Percentiles rank a stretch among this genome's conserved stretches.
Conservation (phyloP, 1,140 invertebrate species). For the Drosophila elegans region DNA sequence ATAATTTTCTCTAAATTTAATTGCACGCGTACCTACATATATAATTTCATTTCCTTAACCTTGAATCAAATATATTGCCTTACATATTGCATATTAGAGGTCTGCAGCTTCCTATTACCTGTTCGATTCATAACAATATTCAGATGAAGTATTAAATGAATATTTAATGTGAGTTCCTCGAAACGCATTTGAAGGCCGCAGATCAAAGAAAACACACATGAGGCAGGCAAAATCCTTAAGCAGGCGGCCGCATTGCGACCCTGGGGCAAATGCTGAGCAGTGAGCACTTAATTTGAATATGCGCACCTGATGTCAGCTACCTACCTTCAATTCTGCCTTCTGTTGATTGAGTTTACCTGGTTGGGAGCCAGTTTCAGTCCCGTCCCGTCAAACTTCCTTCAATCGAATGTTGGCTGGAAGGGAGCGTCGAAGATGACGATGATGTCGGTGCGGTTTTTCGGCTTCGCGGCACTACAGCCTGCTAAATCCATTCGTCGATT, state of each 20-base stretch:
- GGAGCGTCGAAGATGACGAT: slow-evolving; percentile 8
- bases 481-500: slow-evolving; percentile 26
- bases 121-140: slow-evolving; percentile 22
- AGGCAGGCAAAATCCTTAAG: slow-evolving; percentile 2
- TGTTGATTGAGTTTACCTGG: slow-evolving; percentile 43
- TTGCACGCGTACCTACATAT: too few relatives aligned
- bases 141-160: slow-evolving; percentile 28
- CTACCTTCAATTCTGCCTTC: background rate
- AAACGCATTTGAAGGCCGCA: slow-evolving; percentile 14
- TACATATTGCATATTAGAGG: slow-evolving; percentile 2
- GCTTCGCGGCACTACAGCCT: slow-evolving; percentile 26
- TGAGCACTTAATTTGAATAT: slow-evolving; percentile 39
- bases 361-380: background rate
- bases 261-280: background rate
- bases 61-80: background rate
- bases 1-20: too few relatives aligned
- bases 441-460: slow-evolving; percentile 39
- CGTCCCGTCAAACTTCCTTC: slow-evolving; percentile 18
- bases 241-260: slow-evolving; percentile 1
- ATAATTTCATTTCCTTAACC: slow-evolving; percentile 1
- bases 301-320: slow-evolving; percentile 34
- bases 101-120: background rate
- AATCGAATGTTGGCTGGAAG: slow-evolving; percentile 19
- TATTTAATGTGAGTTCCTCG: slow-evolving; percentile 8
- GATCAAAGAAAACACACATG: slow-evolving; percentile 22